A percentile compares a stretch with the other conserved stretches of the same genome.
Conservation (phyloP, 2,797 vertebrate species). For the Cyclura pinguis region DNA sequence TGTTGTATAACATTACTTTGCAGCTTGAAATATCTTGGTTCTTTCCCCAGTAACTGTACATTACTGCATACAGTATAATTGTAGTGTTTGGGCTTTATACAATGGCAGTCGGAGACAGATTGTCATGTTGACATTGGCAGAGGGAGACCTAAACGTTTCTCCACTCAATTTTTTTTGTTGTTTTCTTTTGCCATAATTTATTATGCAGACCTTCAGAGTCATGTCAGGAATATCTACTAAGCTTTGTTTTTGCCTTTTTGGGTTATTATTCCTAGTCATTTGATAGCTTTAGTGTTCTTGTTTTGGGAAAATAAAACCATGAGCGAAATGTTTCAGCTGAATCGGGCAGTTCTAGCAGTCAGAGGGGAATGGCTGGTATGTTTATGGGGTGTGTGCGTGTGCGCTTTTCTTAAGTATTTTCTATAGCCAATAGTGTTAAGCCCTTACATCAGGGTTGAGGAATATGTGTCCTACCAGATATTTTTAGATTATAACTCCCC, state of each 20-base stretch:
- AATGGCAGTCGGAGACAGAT: slow-evolving; percentile 36
- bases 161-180: slow-evolving; percentile 32
- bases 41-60: slow-evolving; percentile 48
- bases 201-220: slow-evolving; percentile 47
- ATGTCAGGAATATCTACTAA: slow-evolving; percentile 38
- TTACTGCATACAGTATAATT: slow-evolving; percentile 37
- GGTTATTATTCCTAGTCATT: slow-evolving; percentile 19
- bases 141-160: slow-evolving; percentile 21
- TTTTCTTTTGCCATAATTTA: slow-evolving; percentile 41
- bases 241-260: slow-evolving; percentile 16
- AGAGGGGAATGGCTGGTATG: background rate
- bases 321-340: background rate
- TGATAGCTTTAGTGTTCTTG: background rate
- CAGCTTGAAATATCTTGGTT: background rate
- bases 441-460: background rate
- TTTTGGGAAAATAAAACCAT: background rate
- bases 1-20: slow-evolving; percentile 17
- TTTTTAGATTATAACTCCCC: no score
- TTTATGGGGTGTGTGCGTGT: background rate
- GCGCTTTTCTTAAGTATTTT: background rate
- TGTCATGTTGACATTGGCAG: slow-evolving; percentile 52
- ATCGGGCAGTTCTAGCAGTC: background rate
- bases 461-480: background rate
- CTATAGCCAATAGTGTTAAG: background rate
- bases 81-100: slow-evolving; percentile 30